phyloP scores from a whole-genome alignment of 2,797 vertebrate genomes.

The Micromesistius poutassou region DNA sequence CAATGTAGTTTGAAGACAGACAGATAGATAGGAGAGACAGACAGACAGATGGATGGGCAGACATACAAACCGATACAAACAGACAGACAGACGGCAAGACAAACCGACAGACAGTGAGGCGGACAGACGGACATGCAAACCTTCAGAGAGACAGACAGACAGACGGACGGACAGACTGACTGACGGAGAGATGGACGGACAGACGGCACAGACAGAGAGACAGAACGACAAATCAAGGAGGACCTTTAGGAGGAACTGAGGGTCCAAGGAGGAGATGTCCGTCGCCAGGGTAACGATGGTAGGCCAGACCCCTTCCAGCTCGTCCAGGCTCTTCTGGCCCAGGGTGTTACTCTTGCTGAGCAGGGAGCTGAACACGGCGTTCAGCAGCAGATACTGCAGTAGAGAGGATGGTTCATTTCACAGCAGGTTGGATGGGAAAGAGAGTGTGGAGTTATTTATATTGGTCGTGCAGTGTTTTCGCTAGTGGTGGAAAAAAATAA shows the following conservation, averaged over 20 bases:
- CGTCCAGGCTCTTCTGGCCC: constrained; percentile 56
- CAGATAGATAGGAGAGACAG: too few species aligned
- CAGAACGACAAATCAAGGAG: constrained; percentile 2
- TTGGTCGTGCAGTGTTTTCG: neutral
- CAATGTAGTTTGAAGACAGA: neutral
- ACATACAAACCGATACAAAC: neutral
- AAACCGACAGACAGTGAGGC: too few species aligned
- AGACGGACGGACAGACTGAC: neutral
- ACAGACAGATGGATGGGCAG: neutral
- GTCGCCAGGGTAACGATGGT: constrained; percentile 63
- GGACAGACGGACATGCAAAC: neutral
- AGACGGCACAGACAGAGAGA: neutral
- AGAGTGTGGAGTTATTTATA: neutral
- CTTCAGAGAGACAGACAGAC: neutral
- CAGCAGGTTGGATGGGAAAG: neutral
- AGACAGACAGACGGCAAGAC: neutral
- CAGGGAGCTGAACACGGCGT: constrained; percentile 76
- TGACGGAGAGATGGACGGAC: too few species aligned
- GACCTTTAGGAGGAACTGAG: constrained; percentile 89
- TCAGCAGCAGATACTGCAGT: constrained; percentile 75
- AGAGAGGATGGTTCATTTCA: neutral
- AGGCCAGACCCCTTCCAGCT: constrained; percentile 44
- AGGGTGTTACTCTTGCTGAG: constrained; percentile 61
- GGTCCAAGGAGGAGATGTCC: constrained; percentile 72
- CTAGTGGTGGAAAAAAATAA: neutral